Percentiles rank a stretch among this genome's conserved stretches.
Evolutionary conservation across 2,888 invertebrate species (phyloP).

Genomic region (Cosmia trapezina): DNA sequence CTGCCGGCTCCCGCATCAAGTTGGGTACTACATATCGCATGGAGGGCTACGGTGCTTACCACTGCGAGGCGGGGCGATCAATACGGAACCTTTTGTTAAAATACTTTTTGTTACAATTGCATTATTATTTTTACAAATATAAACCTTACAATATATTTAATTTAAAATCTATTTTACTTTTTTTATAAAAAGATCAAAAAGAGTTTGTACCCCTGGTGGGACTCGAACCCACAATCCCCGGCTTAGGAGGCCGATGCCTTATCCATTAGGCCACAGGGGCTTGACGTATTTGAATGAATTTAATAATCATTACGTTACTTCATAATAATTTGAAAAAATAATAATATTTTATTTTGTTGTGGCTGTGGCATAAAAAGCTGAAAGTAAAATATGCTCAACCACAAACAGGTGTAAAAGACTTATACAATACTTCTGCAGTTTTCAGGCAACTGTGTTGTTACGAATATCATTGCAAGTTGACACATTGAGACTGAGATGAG

Average conservation of each 20-base stretch:
- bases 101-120: slow-evolving; percentile 44
- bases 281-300: rapidly evolving
- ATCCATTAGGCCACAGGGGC: slow-evolving; percentile 95
- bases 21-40: slow-evolving; percentile 89
- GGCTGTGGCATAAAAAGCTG: too few species aligned
- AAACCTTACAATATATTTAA: slow-evolving; percentile 24
- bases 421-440: neutral
- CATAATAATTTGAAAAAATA: neutral
- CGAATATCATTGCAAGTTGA: neutral
- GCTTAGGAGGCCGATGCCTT: slow-evolving; percentile 95
- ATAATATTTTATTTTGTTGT: neutral
- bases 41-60: slow-evolving; percentile 87
- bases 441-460: neutral
- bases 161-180: slow-evolving; percentile 60
- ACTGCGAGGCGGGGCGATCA: slow-evolving; percentile 73
- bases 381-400: neutral
- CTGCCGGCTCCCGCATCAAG: slow-evolving; percentile 92
- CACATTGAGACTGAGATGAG: too few species aligned
- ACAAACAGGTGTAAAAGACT: neutral
- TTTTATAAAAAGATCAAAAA: slow-evolving; percentile 22
- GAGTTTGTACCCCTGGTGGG: slow-evolving; percentile 92
- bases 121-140: slow-evolving; percentile 69
- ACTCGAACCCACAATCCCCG: slow-evolving; percentile 95
- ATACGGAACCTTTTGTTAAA: slow-evolving; percentile 25
- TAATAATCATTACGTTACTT: slow-evolving; percentile 27